Conservation (phyloP, 2,888 invertebrate genomes). For the Agrilus biguttatus region DNA sequence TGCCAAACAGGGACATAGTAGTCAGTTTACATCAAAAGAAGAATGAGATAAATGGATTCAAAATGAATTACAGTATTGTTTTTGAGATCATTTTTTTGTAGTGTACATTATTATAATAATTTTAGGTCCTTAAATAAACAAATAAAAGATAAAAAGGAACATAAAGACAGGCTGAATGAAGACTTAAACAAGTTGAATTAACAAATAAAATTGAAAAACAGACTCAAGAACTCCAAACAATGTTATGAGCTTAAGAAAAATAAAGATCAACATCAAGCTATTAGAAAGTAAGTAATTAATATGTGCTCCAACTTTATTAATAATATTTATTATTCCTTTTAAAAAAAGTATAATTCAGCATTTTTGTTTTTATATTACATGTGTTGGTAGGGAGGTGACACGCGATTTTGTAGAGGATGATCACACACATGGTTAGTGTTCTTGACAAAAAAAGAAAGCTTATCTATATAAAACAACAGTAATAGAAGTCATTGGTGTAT, state of each 20-base stretch:
- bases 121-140: conserved; percentile 63
- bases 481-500: no score
- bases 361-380: no score
- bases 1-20: no score
- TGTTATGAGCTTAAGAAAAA: conserved; percentile 91
- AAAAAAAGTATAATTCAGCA: no score
- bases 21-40: no score
- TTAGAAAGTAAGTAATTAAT: conserved; percentile 60
- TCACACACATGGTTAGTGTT: conserved; percentile 63
- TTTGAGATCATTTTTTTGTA: not conserved
- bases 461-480: no score
- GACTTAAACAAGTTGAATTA: no score
- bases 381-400: conserved; percentile 89
- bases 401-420: conserved; percentile 98
- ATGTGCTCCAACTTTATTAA: no score
- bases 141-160: no score
- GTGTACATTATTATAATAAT: conserved; percentile 5
- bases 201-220: conserved; percentile 51
- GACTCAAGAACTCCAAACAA: conserved; percentile 71
- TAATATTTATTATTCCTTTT: no score
- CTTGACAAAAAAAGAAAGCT: no score
- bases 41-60: conserved; percentile 95
- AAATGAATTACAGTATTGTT: conserved; percentile 70
- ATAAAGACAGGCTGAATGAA: no score
- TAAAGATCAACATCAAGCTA: conserved; percentile 84